Percentiles rank a stretch among this genome's conserved stretches.
Evolutionary conservation across 2,797 vertebrate genomes (phyloP).

Genomic region (Zenarchopterus dispar): DNA sequence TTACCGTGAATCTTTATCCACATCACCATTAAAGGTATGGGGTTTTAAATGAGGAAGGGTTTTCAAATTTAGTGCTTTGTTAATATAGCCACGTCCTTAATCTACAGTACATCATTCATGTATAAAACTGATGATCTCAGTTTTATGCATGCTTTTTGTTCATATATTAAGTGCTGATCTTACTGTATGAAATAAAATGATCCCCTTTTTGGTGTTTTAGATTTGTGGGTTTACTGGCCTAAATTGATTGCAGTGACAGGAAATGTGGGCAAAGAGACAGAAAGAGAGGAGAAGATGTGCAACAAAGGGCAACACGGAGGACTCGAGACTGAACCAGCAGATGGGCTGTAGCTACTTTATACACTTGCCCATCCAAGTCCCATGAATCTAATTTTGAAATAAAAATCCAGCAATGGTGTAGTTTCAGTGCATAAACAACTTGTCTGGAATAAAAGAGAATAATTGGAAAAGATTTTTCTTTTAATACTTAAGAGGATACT

Average conservation of each 20-base stretch:
- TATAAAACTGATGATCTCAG: constrained; percentile 53
- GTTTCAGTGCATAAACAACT: background rate
- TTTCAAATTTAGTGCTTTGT: constrained; percentile 13
- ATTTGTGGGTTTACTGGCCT: no score
- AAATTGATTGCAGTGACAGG: no score
- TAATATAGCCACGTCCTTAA: background rate
- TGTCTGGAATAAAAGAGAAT: background rate
- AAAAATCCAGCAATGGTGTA: constrained; percentile 54
- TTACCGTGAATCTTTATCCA: no score
- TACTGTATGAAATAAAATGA: constrained; percentile 54
- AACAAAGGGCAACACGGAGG: no score
- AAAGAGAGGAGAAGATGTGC: no score
- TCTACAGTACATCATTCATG: background rate
- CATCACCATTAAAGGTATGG: background rate
- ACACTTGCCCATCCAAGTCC: no score
- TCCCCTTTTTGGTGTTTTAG: no score
- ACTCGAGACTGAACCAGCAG: no score
- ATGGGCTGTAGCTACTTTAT: no score
- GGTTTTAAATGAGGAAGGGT: background rate
- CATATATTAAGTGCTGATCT: constrained; percentile 60
- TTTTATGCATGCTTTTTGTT: constrained; percentile 51
- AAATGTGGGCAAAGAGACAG: no score
- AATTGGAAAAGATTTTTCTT: constrained; percentile 11
- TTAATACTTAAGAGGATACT: no score
- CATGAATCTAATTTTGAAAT: no score